phyloP scores from a whole-genome alignment of 1,140 invertebrate species.

The Copidosoma floridanum region DNA sequence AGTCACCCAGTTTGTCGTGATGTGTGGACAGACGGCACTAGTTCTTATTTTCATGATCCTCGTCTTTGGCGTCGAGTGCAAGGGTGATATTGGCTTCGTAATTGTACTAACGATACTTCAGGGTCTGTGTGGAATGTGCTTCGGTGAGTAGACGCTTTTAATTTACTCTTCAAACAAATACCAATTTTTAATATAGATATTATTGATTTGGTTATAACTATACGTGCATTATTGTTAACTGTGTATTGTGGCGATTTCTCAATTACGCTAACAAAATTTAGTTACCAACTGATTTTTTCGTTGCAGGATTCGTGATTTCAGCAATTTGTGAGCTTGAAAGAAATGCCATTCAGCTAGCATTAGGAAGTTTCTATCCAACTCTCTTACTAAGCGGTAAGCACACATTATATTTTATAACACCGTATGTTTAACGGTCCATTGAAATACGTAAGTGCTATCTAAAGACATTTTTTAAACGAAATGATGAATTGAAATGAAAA shows the following conservation, averaged over 20 bases:
- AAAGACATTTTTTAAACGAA: too few relatives aligned
- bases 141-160: slow-evolving; percentile 69
- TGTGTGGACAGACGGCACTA: slow-evolving; percentile 86
- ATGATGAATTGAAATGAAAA: too few relatives aligned
- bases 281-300: neutral
- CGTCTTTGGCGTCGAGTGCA: slow-evolving; percentile 82
- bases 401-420: neutral
- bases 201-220: neutral
- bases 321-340: slow-evolving; percentile 88
- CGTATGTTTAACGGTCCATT: neutral
- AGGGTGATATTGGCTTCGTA: slow-evolving; percentile 81
- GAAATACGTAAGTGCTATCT: neutral
- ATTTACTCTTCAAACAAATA: too few relatives aligned
- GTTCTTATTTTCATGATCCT: slow-evolving; percentile 88
- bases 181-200: neutral
- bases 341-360: slow-evolving; percentile 89
- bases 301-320: slow-evolving; percentile 82
- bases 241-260: neutral
- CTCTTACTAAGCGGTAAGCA: slow-evolving; percentile 75
- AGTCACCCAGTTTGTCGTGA: slow-evolving; percentile 88
- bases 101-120: slow-evolving; percentile 81
- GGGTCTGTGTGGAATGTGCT: slow-evolving; percentile 92
- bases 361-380: slow-evolving; percentile 93
- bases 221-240: neutral
- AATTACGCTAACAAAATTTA: neutral